Conservation (phyloP, 2,888 invertebrate species). For the Cremastinae sp. region DNA sequence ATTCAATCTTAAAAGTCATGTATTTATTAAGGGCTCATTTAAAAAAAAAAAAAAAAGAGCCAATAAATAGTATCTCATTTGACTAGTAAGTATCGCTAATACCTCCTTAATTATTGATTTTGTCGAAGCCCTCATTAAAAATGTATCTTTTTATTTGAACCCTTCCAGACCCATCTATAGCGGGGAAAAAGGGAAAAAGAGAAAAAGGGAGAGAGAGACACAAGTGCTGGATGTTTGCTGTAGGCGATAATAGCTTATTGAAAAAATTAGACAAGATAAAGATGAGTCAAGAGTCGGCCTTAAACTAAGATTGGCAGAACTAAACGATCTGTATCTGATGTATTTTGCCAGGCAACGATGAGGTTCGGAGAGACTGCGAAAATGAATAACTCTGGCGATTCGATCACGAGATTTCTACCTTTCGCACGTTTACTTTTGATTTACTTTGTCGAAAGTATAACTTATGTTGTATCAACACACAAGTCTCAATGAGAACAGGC, state of each 20-base stretch:
- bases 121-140: constrained; percentile 57
- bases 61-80: no score
- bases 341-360: constrained; percentile 47
- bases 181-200: constrained; percentile 28
- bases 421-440: no score
- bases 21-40: no score
- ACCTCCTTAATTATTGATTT: constrained; percentile 29
- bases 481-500: no score
- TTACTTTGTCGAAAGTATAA: no score
- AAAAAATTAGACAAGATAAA: constrained; percentile 19
- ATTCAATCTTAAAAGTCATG: no score
- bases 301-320: neutral
- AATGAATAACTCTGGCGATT: constrained; percentile 16
- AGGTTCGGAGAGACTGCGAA: constrained; percentile 34
- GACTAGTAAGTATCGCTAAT: no score
- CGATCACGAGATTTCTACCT: constrained; percentile 56
- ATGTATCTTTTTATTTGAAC: constrained; percentile 73
- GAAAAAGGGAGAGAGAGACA: no score
- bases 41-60: no score
- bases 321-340: neutral
- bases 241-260: constrained; percentile 26
- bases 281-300: neutral
- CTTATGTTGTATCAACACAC: no score
- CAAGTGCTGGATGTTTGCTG: constrained; percentile 42
- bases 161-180: constrained; percentile 79